Evolutionary conservation across 2,797 vertebrate species (phyloP).

Genomic region (Sorex maritimensis): DNA sequence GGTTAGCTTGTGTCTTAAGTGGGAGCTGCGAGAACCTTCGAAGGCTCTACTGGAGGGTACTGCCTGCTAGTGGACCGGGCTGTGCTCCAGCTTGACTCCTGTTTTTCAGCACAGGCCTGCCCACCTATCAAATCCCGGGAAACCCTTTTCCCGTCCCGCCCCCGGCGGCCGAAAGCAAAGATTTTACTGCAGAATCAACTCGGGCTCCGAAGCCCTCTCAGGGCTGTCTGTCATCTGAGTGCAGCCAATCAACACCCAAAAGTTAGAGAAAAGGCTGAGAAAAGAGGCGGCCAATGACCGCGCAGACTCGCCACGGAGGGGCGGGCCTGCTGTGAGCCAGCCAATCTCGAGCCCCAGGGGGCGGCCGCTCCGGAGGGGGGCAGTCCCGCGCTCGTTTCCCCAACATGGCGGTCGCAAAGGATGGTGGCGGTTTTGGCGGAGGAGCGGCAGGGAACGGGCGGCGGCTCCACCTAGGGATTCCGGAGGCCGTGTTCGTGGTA

Average conservation of each 20-base stretch:
- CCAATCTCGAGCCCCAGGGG: slow-evolving; percentile 40
- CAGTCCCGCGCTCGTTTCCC: background rate
- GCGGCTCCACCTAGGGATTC: slow-evolving; percentile 96
- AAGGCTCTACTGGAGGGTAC: background rate
- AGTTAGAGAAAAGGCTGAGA: background rate
- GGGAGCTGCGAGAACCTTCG: background rate
- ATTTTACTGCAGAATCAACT: background rate
- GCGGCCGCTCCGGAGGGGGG: too few relatives aligned
- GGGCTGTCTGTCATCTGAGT: slow-evolving; percentile 28
- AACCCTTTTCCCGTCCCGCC: background rate
- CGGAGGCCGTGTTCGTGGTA: slow-evolving; percentile 97
- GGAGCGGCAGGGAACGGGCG: slow-evolving; percentile 90
- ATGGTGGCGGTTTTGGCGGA: slow-evolving; percentile 84
- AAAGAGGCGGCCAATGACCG: background rate
- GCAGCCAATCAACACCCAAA: background rate
- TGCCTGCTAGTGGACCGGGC: background rate
- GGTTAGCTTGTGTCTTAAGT: background rate
- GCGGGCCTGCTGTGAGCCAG: background rate
- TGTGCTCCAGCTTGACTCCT: accelerated
- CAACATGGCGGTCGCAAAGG: slow-evolving; percentile 79
- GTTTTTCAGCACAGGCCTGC: background rate
- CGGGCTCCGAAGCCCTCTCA: background rate
- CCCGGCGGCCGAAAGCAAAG: background rate
- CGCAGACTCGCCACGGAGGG: background rate
- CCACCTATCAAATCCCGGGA: background rate